Evolutionary conservation across 2,888 invertebrate species (phyloP), one percentile per base, ranked within the genome.

Genomic region (Tribolium freemani): DNA sequence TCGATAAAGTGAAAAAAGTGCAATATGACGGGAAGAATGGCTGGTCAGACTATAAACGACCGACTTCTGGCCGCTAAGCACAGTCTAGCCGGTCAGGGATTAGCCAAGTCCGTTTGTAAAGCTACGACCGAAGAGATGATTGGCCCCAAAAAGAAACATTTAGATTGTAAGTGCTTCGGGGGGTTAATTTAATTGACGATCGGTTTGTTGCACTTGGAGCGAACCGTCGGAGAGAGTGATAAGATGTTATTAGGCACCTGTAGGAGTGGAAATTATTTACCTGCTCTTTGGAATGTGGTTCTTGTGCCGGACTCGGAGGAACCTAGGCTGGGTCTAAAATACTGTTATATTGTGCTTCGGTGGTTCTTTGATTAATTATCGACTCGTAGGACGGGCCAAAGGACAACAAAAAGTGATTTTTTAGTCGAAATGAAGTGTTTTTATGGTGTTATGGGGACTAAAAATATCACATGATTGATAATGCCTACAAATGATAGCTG

Each of bases 91-190:
- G 99, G 99, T 84, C 99, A 99, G 90, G 98, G 99, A 83, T 91
- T 99, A 85, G 99, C 99, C 77, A 99, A 99, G 91, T 97, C 98
- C 81, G 99, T 99, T 82, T 99, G 99, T 91, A 99, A 99, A 91
- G 98, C 99, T 76, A 99, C 99, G 79, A 99, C 99, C 80, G 99
- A 99, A 91, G 99, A 99, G 91, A 93, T 99, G 90, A 96, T 99
- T 88, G 98, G 97, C 78, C 99, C 99, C 77, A 99, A 99, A 91
- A 98, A 98, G 92, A 99, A 99, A 90, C 99, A 99, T 91, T 93
- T 99, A 88, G 99, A 99, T 89, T 99, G 73, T 73, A 73, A 73
- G 73, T 70, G 56, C 44, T 64, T 64, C 13, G 50, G 50, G 50
- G 50, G 16, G 26, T 48, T 48, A 48, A 48, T 48, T 48, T 48